Evolutionary conservation across 1,140 invertebrate genomes (phyloP).

Genomic region (Pseudomyrmex dendroicus): DNA sequence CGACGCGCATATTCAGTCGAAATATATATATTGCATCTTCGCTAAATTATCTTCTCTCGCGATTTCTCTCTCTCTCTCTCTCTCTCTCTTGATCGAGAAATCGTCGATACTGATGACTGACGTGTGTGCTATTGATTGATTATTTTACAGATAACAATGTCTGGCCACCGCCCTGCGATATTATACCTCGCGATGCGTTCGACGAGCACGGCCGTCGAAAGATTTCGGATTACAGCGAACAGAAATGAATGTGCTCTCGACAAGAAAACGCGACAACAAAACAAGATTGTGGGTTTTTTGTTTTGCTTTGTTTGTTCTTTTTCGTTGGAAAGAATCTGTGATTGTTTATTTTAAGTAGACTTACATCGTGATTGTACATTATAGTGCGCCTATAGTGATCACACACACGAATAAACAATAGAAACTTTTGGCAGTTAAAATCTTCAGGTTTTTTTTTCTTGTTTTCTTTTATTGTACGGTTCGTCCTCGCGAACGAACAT

Average conservation of each 20-base stretch:
- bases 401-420: conserved; percentile 55
- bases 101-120: background rate
- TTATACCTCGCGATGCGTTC: conserved; percentile 63
- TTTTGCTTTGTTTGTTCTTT: background rate
- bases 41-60: background rate
- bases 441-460: background rate
- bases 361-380: conserved; percentile 4
- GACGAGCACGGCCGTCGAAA: conserved; percentile 14
- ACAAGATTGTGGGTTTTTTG: background rate
- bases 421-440: conserved; percentile 60
- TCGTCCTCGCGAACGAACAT: background rate
- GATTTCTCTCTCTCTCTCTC: background rate
- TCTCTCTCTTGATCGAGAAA: conserved; percentile 36
- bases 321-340: conserved; percentile 9
- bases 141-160: conserved; percentile 71
- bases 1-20: background rate
- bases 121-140: conserved; percentile 21
- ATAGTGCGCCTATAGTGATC: conserved; percentile 34
- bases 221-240: background rate
- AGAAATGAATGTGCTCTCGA: background rate
- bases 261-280: background rate
- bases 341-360: conserved; percentile 33
- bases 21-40: background rate
- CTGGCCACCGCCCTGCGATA: conserved; percentile 72
- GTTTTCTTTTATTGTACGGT: conserved; percentile 52